These are phyloP conservation scores for Cinclus mexicanus DNA, from an alignment of 2,113 vertebrate genomes.

Conservation along the genomic window DNA sequence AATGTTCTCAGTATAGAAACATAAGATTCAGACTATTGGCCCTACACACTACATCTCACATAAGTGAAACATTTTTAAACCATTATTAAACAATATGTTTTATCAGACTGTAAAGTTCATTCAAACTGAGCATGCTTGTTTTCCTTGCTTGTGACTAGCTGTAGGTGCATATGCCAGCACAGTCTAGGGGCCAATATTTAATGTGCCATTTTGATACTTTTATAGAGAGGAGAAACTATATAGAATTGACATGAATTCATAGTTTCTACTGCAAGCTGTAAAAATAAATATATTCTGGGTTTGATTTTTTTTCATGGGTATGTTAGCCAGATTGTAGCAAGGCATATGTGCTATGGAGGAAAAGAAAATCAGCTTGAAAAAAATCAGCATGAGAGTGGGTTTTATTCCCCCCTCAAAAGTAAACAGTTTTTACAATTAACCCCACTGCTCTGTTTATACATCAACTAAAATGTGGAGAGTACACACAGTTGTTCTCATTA, in stretches of 20 bases:
- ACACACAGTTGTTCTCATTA: slow-evolving; percentile 72
- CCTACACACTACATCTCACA: neutral
- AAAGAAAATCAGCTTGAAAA: slow-evolving; percentile 51
- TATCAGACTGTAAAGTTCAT: neutral
- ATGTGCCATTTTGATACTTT: neutral
- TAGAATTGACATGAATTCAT: neutral
- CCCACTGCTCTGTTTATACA: slow-evolving; percentile 66
- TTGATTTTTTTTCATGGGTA: neutral
- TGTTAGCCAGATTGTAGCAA: slow-evolving; percentile 4
- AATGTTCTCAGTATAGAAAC: neutral
- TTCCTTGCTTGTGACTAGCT: neutral
- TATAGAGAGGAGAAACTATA: neutral
- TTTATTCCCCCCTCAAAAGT: slow-evolving; percentile 12
- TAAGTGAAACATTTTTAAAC: slow-evolving; percentile 3
- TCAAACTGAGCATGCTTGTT: neutral
- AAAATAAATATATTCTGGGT: neutral
- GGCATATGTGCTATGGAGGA: slow-evolving; percentile 14
- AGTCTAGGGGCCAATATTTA: neutral
- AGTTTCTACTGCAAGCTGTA: neutral
- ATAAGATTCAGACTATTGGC: neutral
- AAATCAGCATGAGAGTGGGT: slow-evolving; percentile 18
- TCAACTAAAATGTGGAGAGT: slow-evolving; percentile 47
- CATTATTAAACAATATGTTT: neutral
- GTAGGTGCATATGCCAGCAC: neutral
- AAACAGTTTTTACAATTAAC: slow-evolving; percentile 66